A percentile compares a stretch with the other conserved stretches of the same genome.
Conservation (phyloP, 2,888 invertebrate species). For the Philonicus albiceps region DNA sequence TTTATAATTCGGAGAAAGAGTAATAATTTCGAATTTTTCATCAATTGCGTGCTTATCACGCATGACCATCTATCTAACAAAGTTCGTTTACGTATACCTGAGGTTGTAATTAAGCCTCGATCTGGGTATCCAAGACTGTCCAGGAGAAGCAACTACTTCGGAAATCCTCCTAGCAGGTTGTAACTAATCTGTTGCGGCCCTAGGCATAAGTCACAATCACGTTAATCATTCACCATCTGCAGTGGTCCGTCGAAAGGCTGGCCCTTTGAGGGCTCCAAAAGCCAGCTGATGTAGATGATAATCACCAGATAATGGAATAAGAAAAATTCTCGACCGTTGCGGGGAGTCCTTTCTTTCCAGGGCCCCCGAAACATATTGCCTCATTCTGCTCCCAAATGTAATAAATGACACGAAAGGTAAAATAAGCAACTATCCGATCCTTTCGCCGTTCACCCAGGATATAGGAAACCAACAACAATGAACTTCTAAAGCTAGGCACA, state of each 20-base stretch:
- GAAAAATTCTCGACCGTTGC: not conserved
- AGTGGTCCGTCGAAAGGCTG: not conserved
- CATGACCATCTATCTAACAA: not conserved
- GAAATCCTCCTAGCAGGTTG: not conserved
- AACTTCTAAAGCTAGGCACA: not conserved
- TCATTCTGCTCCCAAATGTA: not conserved
- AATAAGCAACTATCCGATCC: not conserved
- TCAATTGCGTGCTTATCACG: not conserved
- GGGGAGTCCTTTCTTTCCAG: not conserved
- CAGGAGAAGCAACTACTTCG: not conserved
- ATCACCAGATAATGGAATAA: conserved; percentile 11
- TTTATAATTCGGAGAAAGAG: too few species aligned
- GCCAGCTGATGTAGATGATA: conserved; percentile 7
- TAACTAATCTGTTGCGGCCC: not conserved
- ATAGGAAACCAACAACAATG: not conserved
- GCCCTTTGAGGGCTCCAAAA: not conserved
- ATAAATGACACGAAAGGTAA: conserved; percentile 25
- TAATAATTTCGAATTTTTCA: too few species aligned
- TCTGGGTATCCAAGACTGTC: not conserved
- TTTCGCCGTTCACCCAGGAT: not conserved
- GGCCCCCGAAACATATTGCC: not conserved
- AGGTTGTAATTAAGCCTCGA: not conserved
- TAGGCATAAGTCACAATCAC: not conserved
- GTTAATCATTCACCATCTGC: conserved; percentile 6
- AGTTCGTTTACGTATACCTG: not conserved